Evolutionary conservation across 2,888 invertebrate genomes (phyloP).

Genomic region (Synergus japonicus): DNA sequence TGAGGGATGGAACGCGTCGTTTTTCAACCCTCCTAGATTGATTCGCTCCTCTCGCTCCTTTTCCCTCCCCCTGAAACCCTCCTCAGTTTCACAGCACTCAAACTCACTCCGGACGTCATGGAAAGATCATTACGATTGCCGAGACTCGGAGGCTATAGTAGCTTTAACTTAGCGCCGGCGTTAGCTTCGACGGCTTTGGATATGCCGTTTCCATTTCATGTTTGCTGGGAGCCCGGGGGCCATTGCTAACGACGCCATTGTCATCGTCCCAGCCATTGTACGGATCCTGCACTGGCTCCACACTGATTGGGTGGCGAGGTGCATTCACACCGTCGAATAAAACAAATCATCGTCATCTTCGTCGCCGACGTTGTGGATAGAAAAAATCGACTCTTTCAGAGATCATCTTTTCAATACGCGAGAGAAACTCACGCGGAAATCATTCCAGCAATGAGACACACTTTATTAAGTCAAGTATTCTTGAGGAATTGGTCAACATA

Average conservation of each 20-base stretch:
- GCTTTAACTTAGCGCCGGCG: conserved; percentile 60
- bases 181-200: conserved; percentile 62
- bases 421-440: neutral
- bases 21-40: conserved; percentile 19
- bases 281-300: conserved; percentile 63
- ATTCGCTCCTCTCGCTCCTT: conserved; percentile 18
- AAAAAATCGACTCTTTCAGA: conserved; percentile 27
- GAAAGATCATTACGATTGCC: conserved; percentile 62
- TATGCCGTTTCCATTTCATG: conserved; percentile 65
- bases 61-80: neutral
- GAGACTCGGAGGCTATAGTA: conserved; percentile 47
- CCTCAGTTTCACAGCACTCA: neutral
- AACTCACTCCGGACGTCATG: conserved; percentile 41
- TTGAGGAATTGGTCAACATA: neutral
- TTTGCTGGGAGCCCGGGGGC: conserved; percentile 65
- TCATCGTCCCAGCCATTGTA: conserved; percentile 73
- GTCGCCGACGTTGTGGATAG: conserved; percentile 33
- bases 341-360: conserved; percentile 59
- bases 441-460: neutral
- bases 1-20: conserved; percentile 21
- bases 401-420: conserved; percentile 14
- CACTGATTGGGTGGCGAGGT: conserved; percentile 53
- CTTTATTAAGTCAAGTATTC: neutral
- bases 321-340: conserved; percentile 57
- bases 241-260: conserved; percentile 76